A percentile compares a stretch with the other conserved stretches of the same genome.
Conservation (phyloP, 2,888 invertebrate species). For the Troglohyphantes excavatus region DNA sequence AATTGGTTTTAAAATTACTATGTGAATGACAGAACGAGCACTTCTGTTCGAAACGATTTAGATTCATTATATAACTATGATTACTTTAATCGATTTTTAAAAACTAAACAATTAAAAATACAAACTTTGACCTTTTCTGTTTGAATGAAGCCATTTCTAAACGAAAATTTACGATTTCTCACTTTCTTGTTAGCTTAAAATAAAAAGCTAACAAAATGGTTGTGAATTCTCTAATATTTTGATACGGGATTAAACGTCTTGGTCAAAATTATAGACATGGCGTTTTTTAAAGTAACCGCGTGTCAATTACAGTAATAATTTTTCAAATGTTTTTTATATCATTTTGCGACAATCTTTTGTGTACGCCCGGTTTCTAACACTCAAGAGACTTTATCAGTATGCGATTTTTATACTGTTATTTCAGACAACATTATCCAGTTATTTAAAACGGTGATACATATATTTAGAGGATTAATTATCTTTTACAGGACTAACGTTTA, state of each 20-base stretch:
- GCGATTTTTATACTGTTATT: background rate
- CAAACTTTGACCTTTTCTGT: background rate
- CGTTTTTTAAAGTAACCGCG: background rate
- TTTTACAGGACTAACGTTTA: background rate
- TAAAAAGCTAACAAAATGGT: background rate
- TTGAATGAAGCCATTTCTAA: conserved; percentile 5
- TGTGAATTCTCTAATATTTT: background rate
- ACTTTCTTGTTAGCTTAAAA: background rate
- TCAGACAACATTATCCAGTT: background rate
- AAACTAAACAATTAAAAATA: no score
- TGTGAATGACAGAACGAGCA: no score
- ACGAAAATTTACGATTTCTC: conserved; percentile 9
- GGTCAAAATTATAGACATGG: background rate
- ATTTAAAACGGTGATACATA: background rate
- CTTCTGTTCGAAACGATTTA: no score
- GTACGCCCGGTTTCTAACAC: conserved; percentile 1
- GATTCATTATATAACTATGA: no score
- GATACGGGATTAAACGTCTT: background rate
- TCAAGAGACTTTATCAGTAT: background rate
- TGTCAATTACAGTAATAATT: background rate
- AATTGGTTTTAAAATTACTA: no score
- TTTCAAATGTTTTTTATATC: background rate
- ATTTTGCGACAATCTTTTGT: conserved; percentile 9
- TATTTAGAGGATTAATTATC: background rate
- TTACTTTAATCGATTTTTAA: no score